phyloP scores from a whole-genome alignment of 1,140 invertebrate genomes.

The Odontomachus brunneus region DNA sequence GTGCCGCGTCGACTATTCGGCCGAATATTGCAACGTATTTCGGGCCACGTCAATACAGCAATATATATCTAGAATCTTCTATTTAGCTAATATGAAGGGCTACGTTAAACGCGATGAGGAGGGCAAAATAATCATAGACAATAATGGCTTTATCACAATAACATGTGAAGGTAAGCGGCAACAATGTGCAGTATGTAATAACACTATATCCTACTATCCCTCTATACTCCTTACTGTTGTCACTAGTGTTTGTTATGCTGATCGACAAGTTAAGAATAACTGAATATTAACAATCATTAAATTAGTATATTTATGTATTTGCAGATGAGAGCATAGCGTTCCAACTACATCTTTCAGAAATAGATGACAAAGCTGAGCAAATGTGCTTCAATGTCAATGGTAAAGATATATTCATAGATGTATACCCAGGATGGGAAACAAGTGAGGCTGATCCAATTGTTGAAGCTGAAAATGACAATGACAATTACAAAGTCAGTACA shows the following conservation, averaged over 20 bases:
- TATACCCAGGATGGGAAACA: constrained; percentile 20
- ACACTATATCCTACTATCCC: neutral
- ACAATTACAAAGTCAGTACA: neutral
- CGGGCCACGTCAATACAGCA: too few species aligned
- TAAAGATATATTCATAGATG: constrained; percentile 32
- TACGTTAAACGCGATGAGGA: constrained; percentile 37
- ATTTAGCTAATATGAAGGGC: constrained; percentile 18
- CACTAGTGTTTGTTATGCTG: neutral
- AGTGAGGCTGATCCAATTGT: neutral
- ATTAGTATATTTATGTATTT: neutral
- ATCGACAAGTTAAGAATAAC: neutral
- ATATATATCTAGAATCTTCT: too few species aligned
- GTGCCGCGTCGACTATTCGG: too few species aligned
- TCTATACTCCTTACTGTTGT: neutral
- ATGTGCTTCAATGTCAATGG: constrained; percentile 46
- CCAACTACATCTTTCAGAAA: constrained; percentile 38
- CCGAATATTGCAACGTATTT: too few species aligned
- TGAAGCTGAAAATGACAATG: constrained; percentile 2
- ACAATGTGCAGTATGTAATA: neutral
- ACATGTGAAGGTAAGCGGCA: constrained; percentile 41
- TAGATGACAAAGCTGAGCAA: constrained; percentile 26
- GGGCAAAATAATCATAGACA: constrained; percentile 28
- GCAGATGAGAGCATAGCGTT: constrained; percentile 11
- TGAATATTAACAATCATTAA: neutral
- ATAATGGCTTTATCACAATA: constrained; percentile 29